phyloP scores from a whole-genome alignment of 2,888 invertebrate genomes.

The Pyrochroa serraticornis region DNA sequence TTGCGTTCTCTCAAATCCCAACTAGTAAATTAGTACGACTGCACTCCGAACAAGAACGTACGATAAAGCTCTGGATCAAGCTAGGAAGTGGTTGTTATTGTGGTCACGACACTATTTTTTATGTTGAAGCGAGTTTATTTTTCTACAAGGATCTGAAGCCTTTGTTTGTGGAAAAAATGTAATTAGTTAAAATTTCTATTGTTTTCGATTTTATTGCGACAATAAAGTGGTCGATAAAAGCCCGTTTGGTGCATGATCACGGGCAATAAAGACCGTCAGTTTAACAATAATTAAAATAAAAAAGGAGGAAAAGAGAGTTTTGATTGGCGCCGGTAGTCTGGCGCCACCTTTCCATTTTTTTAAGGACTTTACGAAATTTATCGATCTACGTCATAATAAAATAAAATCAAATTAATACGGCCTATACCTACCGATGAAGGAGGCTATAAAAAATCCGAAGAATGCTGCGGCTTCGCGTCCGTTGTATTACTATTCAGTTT shows the following conservation, averaged over 20 bases:
- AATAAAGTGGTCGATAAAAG: too few relatives aligned
- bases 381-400: slow-evolving; percentile 56
- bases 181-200: too few relatives aligned
- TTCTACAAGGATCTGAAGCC: too few relatives aligned
- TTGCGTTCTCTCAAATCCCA: too few relatives aligned
- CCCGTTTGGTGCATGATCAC: slow-evolving; percentile 6
- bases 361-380: slow-evolving; percentile 51
- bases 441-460: slow-evolving; percentile 52
- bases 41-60: too few relatives aligned
- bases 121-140: background rate
- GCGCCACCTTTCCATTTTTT: slow-evolving; percentile 52
- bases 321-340: slow-evolving; percentile 54
- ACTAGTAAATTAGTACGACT: too few relatives aligned
- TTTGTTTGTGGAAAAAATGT: too few relatives aligned
- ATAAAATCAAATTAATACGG: slow-evolving; percentile 57
- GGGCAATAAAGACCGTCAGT: slow-evolving; percentile 3
- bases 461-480: slow-evolving; percentile 50
- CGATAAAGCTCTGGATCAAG: background rate
- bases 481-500: slow-evolving; percentile 38
- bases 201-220: too few relatives aligned
- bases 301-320: slow-evolving; percentile 37
- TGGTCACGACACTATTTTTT: slow-evolving; percentile 6
- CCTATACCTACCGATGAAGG: slow-evolving; percentile 43
- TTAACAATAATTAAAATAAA: slow-evolving; percentile 25
- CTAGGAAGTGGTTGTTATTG: slow-evolving; percentile 6